These are phyloP conservation scores for Ariopsis seemanni DNA, from an alignment of 2,113 vertebrate species.

Conservation along the genomic window DNA sequence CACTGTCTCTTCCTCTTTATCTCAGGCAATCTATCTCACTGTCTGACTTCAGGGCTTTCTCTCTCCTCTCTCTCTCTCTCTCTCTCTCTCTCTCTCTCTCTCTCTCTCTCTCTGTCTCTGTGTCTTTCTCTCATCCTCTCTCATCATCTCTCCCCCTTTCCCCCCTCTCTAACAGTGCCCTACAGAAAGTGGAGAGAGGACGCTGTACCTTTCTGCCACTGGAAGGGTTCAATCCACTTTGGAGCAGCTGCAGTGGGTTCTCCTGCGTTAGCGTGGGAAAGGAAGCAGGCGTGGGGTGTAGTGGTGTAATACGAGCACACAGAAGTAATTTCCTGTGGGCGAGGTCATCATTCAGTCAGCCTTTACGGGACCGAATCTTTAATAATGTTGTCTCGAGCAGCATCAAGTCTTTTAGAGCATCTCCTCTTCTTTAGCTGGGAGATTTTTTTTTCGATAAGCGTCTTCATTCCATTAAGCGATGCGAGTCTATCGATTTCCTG, in stretches of 20 bases:
- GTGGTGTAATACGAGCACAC: conserved; percentile 56
- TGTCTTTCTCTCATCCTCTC: background rate
- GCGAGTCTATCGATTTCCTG: conserved; percentile 35
- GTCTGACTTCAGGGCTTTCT: background rate
- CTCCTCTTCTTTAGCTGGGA: background rate
- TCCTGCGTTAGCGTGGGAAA: background rate
- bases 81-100: background rate
- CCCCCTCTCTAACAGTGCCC: background rate
- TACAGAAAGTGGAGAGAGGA: background rate
- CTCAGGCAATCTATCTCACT: background rate
- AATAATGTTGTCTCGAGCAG: conserved; percentile 49
- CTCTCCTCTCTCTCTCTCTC: conserved; percentile 19
- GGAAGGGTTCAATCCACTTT: background rate
- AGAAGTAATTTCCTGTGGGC: conserved; percentile 63
- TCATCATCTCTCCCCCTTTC: background rate
- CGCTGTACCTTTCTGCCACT: background rate
- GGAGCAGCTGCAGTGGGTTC: background rate
- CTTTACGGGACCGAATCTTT: conserved; percentile 63
- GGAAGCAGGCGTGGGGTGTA: conserved; percentile 42
- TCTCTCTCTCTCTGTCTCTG: background rate
- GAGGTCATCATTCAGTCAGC: conserved; percentile 65
- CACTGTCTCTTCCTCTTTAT: background rate
- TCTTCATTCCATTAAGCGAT: conserved; percentile 31
- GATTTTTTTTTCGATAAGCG: conserved; percentile 24
- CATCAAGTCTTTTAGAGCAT: conserved; percentile 24